phyloP scores from a whole-genome alignment of 2,113 vertebrate species.

The Pogonocichla stellata region DNA sequence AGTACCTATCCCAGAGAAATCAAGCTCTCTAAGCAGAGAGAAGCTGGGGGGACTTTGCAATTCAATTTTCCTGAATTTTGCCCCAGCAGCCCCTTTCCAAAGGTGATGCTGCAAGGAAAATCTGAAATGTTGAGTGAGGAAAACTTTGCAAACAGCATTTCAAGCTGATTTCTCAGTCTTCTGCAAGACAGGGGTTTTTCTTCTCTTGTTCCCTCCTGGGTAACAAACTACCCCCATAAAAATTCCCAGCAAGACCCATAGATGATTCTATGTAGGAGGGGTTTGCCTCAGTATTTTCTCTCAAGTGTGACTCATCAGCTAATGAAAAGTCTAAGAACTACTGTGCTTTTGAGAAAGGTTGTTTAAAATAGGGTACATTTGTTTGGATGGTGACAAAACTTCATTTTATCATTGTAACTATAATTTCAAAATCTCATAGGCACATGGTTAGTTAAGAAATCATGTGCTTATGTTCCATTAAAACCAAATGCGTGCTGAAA shows the following conservation, averaged over 20 bases:
- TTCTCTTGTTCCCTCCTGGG: not conserved
- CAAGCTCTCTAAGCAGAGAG: not conserved
- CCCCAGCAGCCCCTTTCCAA: not conserved
- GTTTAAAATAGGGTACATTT: not conserved
- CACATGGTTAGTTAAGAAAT: not conserved
- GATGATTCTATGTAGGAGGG: accelerated
- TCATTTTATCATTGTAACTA: not conserved
- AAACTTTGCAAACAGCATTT: not conserved
- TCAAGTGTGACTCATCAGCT: not conserved
- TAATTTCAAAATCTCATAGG: not conserved
- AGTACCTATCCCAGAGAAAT: not conserved
- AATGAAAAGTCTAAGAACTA: not conserved
- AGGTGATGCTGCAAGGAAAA: not conserved
- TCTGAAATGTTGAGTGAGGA: not conserved
- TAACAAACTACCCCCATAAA: not conserved
- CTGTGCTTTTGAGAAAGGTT: not conserved
- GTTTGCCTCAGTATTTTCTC: not conserved
- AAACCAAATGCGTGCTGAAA: not conserved
- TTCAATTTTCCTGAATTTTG: not conserved
- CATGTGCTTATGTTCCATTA: not conserved
- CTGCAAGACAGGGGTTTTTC: not conserved
- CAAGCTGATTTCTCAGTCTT: not conserved
- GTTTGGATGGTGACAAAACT: not conserved
- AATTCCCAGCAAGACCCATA: not conserved
- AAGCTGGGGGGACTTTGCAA: not conserved